Evolutionary conservation across 2,888 invertebrate species (phyloP).

Genomic region (Andrena marginata): DNA sequence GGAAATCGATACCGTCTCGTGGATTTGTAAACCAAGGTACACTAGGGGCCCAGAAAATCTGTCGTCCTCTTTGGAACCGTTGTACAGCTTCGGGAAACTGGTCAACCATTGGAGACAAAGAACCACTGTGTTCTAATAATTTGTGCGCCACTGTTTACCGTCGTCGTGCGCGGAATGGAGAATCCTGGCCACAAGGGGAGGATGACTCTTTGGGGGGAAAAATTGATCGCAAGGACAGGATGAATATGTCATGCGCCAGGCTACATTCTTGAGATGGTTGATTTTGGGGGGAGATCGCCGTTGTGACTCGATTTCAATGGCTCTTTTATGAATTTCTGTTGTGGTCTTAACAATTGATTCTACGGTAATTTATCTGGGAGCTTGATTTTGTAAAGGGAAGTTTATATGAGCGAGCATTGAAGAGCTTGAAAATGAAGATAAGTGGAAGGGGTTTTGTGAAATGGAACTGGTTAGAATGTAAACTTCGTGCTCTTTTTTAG

Average conservation of each 20-base stretch:
- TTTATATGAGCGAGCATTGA: no score
- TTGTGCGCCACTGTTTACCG: conserved; percentile 33
- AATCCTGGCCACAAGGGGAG: not conserved
- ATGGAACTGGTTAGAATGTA: not conserved
- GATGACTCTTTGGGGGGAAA: not conserved
- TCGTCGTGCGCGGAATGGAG: conserved; percentile 1
- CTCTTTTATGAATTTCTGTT: no score
- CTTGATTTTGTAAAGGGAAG: no score
- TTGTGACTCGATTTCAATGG: no score
- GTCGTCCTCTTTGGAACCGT: conserved; percentile 29
- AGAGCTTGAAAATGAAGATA: not conserved
- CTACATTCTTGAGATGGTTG: no score
- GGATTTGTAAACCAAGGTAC: conserved; percentile 47
- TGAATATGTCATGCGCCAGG: no score
- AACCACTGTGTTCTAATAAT: conserved; percentile 36
- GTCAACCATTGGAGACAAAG: conserved; percentile 25
- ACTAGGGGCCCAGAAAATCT: conserved; percentile 31
- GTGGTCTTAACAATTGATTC: no score
- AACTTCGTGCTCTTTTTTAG: not conserved
- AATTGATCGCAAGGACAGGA: not conserved
- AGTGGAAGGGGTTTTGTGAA: not conserved
- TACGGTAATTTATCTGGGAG: no score
- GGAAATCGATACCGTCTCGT: conserved; percentile 52
- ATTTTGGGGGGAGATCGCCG: no score
- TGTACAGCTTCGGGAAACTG: conserved; percentile 42